Evolutionary conservation across 2,888 invertebrate species (phyloP), one percentile per base, ranked within the genome.

Genomic region (Onchidella celtica): DNA sequence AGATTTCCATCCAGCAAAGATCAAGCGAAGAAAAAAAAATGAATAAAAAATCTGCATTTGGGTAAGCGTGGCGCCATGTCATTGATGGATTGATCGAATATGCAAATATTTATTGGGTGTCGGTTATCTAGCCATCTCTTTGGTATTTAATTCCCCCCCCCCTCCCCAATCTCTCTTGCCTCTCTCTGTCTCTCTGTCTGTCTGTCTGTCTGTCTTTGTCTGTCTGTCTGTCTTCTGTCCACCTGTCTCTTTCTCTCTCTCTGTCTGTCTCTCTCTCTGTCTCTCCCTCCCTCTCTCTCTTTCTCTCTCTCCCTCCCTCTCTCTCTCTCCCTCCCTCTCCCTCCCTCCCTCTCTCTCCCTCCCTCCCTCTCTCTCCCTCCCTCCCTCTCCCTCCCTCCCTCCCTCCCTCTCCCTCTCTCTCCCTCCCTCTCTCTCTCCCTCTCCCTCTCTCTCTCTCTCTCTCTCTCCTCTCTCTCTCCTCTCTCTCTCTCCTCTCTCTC

Each of bases 261-360:
- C 74, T 47, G 9, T 47, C 47, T 47, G 9, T 47, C 17, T 47
- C 47, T 47, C 47, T 47, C 47, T 47, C 47, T 47, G 9, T 47
- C 17, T 47, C 47, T 47, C 47, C 17, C 17, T 47, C 47, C 17
- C 17, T 47, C 47, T 47, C 47, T 47, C 29, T 78, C 59, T 78
- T 2, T 78, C 69, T 69, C 27, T 78, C 36, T 70, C 29, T 78
- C 59, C 59, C 36, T 78, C 69, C 69, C 69, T 78, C 38, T 78
- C 69, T 78, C 61, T 77, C 29, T 77, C 57, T 68, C 63, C 36
- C 34, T 61, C 61, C 11, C 38, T 36, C 47, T 66, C 55, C 21
- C 21, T 55, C 32, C 29, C 21, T 55, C 36, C 57, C 32, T 73
- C 57, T 29, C 57, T 29, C 57, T 57, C 27, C 11, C 11, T 59